Evolutionary conservation across 2,113 vertebrate species (phyloP).

Genomic region (Halichoeres trimaculatus): DNA sequence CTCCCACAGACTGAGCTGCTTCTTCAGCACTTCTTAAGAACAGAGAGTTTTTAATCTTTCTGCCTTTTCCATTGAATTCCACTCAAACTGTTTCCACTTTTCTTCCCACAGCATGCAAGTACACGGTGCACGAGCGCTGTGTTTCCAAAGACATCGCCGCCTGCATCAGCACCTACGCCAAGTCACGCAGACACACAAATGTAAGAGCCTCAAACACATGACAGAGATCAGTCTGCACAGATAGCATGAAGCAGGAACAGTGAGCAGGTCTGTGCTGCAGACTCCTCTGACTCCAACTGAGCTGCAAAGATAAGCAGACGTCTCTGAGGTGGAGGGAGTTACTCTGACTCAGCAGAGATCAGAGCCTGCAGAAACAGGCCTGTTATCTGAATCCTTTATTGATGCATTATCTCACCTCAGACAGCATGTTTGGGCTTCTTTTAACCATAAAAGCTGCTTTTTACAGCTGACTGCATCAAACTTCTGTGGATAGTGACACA

Average conservation of each 20-base stretch:
- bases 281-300: background rate
- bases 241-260: background rate
- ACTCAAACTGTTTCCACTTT: background rate
- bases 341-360: conserved; percentile 15
- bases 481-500: no score
- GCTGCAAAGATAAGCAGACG: conserved; percentile 15
- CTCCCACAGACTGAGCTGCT: no score
- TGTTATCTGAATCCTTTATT: no score
- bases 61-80: background rate
- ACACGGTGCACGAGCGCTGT: conserved; percentile 93
- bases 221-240: conserved; percentile 13
- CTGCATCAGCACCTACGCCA: conserved; percentile 94
- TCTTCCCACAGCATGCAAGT: conserved; percentile 90
- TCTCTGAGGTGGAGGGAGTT: conserved; percentile 10
- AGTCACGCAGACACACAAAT: conserved; percentile 88
- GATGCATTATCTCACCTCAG: no score
- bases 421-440: no score
- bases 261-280: background rate
- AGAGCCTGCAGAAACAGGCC: background rate
- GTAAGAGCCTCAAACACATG: conserved; percentile 80
- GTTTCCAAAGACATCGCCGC: conserved; percentile 92
- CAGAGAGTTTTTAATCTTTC: no score
- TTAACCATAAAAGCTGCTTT: no score
- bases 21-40: no score
- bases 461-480: no score